A percentile compares a stretch with the other conserved stretches of the same genome.
phyloP scores from a whole-genome alignment of 2,888 invertebrate species.

The Ditylenchus weischeri region DNA sequence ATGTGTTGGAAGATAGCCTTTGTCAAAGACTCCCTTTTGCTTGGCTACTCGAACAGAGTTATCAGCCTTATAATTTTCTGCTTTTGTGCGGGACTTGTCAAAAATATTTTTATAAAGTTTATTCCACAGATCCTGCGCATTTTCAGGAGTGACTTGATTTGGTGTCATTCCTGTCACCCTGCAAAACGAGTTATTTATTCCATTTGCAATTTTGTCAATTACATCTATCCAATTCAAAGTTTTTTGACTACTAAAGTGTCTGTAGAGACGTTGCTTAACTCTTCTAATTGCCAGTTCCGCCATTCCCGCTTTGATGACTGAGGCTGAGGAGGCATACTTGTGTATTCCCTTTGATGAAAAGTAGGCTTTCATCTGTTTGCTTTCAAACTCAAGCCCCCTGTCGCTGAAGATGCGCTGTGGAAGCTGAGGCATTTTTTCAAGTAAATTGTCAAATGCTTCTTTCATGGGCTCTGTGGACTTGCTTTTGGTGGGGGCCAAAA shows the following conservation, averaged over 20 bases:
- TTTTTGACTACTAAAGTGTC: neutral
- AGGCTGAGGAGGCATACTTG: neutral
- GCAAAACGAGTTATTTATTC: too few relatives aligned
- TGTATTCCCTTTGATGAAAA: neutral
- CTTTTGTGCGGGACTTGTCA: too few relatives aligned
- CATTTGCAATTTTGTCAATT: too few relatives aligned
- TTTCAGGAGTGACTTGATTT: too few relatives aligned
- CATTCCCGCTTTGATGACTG: constrained; percentile 11
- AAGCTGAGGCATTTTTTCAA: constrained; percentile 10
- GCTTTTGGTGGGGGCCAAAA: neutral
- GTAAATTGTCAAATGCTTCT: neutral
- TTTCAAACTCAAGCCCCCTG: constrained; percentile 18
- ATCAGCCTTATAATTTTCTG: too few relatives aligned
- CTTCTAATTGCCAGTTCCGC: constrained; percentile 6
- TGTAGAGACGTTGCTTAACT: constrained; percentile 14
- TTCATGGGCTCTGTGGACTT: constrained; percentile 12
- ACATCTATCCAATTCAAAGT: too few relatives aligned
- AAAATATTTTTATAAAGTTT: too few relatives aligned
- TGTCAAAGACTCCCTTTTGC: too few relatives aligned
- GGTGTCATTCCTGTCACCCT: too few relatives aligned
- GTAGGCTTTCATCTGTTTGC: neutral
- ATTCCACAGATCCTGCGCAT: too few relatives aligned
- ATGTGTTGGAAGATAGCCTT: too few relatives aligned
- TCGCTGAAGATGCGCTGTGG: constrained; percentile 17
- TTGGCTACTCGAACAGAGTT: too few relatives aligned